Base-by-base conservation (phyloP, 2,888 invertebrate species). In the Chesias legatella region DNA sequence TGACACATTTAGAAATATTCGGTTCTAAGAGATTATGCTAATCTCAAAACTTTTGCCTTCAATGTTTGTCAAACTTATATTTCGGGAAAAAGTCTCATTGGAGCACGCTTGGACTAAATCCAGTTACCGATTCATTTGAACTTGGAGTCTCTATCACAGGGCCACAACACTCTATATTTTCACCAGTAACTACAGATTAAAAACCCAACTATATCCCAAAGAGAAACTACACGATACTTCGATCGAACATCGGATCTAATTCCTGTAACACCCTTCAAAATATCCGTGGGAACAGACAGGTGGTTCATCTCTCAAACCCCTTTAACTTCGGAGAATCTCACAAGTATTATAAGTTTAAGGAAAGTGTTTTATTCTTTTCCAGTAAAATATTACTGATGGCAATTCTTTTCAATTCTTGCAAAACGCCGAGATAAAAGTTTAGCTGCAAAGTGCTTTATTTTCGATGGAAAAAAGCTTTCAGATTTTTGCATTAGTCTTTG, bases 251-350 rank as follows among this genome's bases (percentile, higher is more conserved):
- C 61, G 53, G 48, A 51, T 62, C 54, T 61, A 64, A 71, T 68
- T 68, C 65, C 47, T 42, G 17, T 40, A 48, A 40, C 38, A 44
- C 43, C 47, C 44, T 46, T 58, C 50, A 46, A 53, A 66, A 69
- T 55, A 52, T 56, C 48, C 66, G 67, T 75, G 76, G 38, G 75
- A 76, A 0, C 1, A 38, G 21, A 27, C 74, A 71, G 67, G 58
- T 75, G 76, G 36, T 17, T 10, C 35, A 42, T 47, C 42, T 44
- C 30, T 13, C 53, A 7, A 46, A 60, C 61, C 67, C 71, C 56
- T 55, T 73, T 73, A 65, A 56, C 70, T 70, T 71, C 60, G 54
- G 67, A 72, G 70, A 60, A 68, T 70, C 68, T 60, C 53, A 48
- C 52, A 67, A 70, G 65, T 63, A 67, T 69, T 61, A 70, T 60